These are phyloP conservation scores for Drosophila falleni DNA, from an alignment of 2,888 invertebrate genomes.

Conservation along the genomic window DNA sequence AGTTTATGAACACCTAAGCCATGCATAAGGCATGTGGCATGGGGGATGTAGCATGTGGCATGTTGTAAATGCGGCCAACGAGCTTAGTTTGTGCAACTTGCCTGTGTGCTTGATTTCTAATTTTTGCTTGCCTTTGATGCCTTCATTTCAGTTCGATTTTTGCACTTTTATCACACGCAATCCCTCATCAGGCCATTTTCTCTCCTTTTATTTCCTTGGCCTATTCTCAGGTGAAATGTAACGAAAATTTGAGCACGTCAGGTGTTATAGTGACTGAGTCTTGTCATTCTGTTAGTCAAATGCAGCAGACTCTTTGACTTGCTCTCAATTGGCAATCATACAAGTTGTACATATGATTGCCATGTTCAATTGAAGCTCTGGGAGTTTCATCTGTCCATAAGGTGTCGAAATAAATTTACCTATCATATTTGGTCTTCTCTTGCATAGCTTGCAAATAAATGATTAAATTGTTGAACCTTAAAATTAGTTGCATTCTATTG, in stretches of 20 bases:
- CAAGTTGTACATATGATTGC: slow-evolving; percentile 12
- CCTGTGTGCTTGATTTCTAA: slow-evolving; percentile 49
- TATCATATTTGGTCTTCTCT: too few species aligned
- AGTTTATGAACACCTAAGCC: slow-evolving; percentile 27
- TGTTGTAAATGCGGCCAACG: slow-evolving; percentile 48
- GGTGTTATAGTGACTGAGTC: slow-evolving; percentile 38
- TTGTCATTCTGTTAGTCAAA: slow-evolving; percentile 23
- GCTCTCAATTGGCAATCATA: slow-evolving; percentile 23
- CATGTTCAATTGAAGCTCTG: slow-evolving; percentile 43
- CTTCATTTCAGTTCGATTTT: slow-evolving; percentile 62
- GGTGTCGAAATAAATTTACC: not conserved
- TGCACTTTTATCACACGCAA: slow-evolving; percentile 43
- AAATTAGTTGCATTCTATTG: too few species aligned
- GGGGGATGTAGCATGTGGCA: slow-evolving; percentile 28
- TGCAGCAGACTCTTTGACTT: slow-evolving; percentile 17
- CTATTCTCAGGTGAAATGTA: slow-evolving; percentile 13
- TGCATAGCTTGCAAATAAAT: not conserved
- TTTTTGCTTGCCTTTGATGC: slow-evolving; percentile 61
- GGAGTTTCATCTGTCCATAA: slow-evolving; percentile 18
- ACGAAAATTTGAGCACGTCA: slow-evolving; percentile 17
- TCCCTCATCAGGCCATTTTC: slow-evolving; percentile 20
- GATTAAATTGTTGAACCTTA: not conserved
- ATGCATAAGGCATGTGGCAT: slow-evolving; percentile 1
- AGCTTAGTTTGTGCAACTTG: slow-evolving; percentile 19
- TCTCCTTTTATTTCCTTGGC: slow-evolving; percentile 1